phyloP scores from a whole-genome alignment of 2,888 invertebrate species.

The Allophyes oxyacanthae region DNA sequence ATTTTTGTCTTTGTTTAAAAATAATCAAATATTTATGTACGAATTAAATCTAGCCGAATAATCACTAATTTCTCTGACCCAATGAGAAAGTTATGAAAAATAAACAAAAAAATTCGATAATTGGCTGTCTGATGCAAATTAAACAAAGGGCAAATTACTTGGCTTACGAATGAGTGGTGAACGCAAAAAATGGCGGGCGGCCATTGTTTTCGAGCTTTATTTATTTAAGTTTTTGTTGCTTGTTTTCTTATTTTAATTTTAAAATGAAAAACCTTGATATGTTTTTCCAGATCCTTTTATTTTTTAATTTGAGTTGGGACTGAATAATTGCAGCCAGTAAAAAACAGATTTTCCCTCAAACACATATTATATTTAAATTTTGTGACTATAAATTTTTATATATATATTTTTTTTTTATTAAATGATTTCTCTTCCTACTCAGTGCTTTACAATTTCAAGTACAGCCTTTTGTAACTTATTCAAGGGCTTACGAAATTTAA shows the following conservation, averaged over 20 bases:
- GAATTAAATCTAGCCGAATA: conserved; percentile 1
- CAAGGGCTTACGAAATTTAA: too few relatives aligned
- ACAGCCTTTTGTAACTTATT: too few relatives aligned
- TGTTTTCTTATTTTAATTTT: conserved; percentile 26
- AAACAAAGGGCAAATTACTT: conserved; percentile 38
- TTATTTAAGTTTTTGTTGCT: conserved; percentile 31
- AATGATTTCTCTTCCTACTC: too few relatives aligned
- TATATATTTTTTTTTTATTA: background rate
- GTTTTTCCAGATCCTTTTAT: conserved; percentile 14
- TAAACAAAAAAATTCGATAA: conserved; percentile 33
- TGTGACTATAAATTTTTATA: too few relatives aligned
- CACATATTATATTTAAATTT: too few relatives aligned
- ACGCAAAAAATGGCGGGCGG: conserved; percentile 26
- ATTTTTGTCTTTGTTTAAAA: too few relatives aligned
- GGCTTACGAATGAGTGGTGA: conserved; percentile 25
- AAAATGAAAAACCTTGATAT: conserved; percentile 15
- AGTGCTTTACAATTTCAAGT: too few relatives aligned
- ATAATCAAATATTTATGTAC: too few relatives aligned
- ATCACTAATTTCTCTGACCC: conserved; percentile 14
- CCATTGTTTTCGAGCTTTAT: conserved; percentile 38
- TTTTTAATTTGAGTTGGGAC: conserved; percentile 11
- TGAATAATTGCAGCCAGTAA: conserved; percentile 1
- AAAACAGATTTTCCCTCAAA: conserved; percentile 5
- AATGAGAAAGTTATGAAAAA: conserved; percentile 31
- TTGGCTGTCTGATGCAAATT: conserved; percentile 40